Base-by-base conservation (phyloP, 2,113 vertebrate genomes). In the Gasterosteus aculeatus region DNA sequence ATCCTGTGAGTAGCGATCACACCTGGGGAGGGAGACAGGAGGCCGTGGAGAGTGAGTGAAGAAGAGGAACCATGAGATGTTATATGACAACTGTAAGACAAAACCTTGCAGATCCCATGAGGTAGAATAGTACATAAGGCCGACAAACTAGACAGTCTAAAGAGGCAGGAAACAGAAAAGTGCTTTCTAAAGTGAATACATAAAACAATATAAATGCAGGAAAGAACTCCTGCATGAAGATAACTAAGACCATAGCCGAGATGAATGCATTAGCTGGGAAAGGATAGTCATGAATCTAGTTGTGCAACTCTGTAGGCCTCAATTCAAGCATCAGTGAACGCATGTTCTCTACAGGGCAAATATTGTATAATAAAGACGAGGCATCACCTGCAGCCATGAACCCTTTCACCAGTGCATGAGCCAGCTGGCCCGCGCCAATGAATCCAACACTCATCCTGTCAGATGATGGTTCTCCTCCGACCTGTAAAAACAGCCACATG, bases 381-480 rank as follows among this genome's bases (percentile, higher is more conserved):
- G 15, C 3, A 80, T 84, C 79, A 97, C 96, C 96, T 93, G 96
- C 96, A 33, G 95, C 92, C 0, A 95, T 95, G 91, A 97, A 97
- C 22, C 96, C 96, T 81, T 94, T 93, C 29, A 96, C 96, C 80
- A 97, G 88, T 9, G 96, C 95, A 35, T 96, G 95, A 83, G 96
- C 96, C 75, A 98, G 91, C 93, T 98, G 97, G 74, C 97, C 96
- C 0, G 97, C 96, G 31, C 96, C 97, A 42, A 98, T 97, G 84
- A 98, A 97, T 1, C 97, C 97, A 62, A 97, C 97, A 16, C 97
- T 98, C 97, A 97, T 97, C 70, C 33, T 88, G 81, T 54, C 49
- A 47, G 72, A 75, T 75, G 78, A 78, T 77, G 81, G 77, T 75
- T 68, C 67, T 39, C 44, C 74, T 85, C 15, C 68, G 56, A 41